phyloP scores from a whole-genome alignment of 2,113 vertebrate genomes.

The Desmodus rotundus region DNA sequence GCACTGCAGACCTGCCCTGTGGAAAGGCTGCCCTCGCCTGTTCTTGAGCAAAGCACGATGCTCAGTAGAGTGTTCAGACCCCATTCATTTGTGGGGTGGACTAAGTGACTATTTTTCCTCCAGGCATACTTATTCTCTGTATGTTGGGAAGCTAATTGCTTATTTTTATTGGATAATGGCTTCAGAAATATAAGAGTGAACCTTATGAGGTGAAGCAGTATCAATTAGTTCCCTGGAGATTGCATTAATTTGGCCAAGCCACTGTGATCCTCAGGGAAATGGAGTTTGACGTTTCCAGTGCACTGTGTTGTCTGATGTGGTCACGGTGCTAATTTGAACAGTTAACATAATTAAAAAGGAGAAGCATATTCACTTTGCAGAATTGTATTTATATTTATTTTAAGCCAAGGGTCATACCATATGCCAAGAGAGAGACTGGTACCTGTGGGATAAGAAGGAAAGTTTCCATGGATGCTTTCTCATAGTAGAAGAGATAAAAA shows the following conservation, averaged over 20 bases:
- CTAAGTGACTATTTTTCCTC: neutral
- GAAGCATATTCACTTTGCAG: neutral
- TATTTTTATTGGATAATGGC: constrained; percentile 31
- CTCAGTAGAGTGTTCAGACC: neutral
- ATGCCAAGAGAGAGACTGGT: neutral
- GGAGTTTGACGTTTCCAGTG: neutral
- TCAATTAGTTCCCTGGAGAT: neutral
- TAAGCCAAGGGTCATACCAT: neutral
- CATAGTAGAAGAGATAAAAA: neutral
- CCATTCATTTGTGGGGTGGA: neutral
- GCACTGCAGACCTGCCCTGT: neutral
- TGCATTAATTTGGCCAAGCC: neutral
- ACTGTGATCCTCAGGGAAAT: neutral
- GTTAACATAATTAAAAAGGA: neutral
- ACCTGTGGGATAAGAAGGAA: neutral
- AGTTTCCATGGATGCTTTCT: neutral
- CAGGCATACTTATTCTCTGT: neutral
- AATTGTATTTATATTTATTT: neutral
- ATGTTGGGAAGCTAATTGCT: neutral
- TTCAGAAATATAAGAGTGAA: constrained; percentile 35
- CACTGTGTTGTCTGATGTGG: neutral
- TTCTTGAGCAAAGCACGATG: neutral
- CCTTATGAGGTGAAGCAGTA: neutral
- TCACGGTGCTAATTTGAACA: neutral
- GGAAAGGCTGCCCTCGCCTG: neutral